Base-by-base conservation (phyloP, 2,797 vertebrate species). In the Petrocephalus sullivani region DNA sequence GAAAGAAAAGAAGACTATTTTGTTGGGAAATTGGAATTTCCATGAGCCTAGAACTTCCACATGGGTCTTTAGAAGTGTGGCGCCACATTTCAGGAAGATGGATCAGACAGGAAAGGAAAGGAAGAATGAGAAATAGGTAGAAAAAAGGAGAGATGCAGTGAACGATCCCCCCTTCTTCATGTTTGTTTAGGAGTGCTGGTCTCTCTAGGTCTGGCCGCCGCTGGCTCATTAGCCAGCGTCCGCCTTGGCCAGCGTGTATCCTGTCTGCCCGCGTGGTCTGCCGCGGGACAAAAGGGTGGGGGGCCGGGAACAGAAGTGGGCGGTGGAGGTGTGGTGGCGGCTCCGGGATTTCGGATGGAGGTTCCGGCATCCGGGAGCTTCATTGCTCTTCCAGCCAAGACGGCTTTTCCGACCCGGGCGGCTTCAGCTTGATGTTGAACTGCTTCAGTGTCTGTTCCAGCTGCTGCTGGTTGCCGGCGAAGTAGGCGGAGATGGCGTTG, bases 381-480 rank as follows among this genome's bases (percentile, higher is more conserved):
- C 96, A 99, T 94, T 97, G 98, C 95, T 99, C 98, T 95, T 99
- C 98, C 93, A 99, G 95, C 98, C 98, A 99, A 87, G 98, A 99
- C 19, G 98, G 98, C 92, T 98, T 98, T 94, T 99, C 98, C 0
- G 96, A 93, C 58, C 97, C 98, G 0, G 97, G 97, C 16, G 97
- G 97, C 94, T 96, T 97, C 88, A 99, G 94, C 94, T 97, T 97
- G 93, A 99, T 96, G 96, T 97, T 98, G 95, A 99, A 99, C 94
- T 98, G 98, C 94, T 97, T 97, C 92, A 99, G 96, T 75, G 97
- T 98, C 95, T 98, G 97, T 95, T 98, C 98, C 94, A 99, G 93
- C 92, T 99, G 98, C 95, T 98, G 97, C 95, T 99, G 98, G 95
- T 99, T 99, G 88, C 98, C 98, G 0, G 98, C 98, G 86, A 99